Conservation (phyloP, 1,140 invertebrate genomes). For the Prorops nasuta region DNA sequence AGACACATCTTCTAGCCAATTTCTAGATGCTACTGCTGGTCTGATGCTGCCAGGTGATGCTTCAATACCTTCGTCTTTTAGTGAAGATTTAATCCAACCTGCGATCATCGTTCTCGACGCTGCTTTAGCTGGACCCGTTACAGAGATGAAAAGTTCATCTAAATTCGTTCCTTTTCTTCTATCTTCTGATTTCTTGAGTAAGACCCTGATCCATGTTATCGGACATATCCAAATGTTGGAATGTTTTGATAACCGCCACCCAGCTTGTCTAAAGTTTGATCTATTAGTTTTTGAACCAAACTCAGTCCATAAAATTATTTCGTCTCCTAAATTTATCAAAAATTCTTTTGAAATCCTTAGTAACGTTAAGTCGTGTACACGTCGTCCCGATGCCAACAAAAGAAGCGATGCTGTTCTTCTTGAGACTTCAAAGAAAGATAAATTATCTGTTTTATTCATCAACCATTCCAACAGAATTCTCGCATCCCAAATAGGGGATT, state of each 20-base stretch:
- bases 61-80: slow-evolving; percentile 18
- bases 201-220: too few relatives aligned
- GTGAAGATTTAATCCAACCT: slow-evolving; percentile 23
- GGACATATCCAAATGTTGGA: too few relatives aligned
- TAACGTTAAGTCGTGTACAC: not conserved
- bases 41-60: slow-evolving; percentile 23
- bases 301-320: not conserved
- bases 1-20: slow-evolving; percentile 20
- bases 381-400: not conserved
- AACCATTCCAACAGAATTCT: not conserved
- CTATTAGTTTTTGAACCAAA: not conserved
- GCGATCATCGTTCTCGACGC: slow-evolving; percentile 24
- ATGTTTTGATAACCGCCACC: not conserved
- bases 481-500: not conserved
- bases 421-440: too few relatives aligned
- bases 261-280: not conserved
- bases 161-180: too few relatives aligned
- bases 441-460: too few relatives aligned
- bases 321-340: not conserved
- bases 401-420: not conserved
- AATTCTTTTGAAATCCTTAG: not conserved
- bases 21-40: slow-evolving; percentile 34
- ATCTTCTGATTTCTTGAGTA: too few relatives aligned
- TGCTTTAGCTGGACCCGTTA: not conserved
- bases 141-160: not conserved